Conservation (phyloP, 2,113 vertebrate genomes). For the Corynorhinus townsendii region DNA sequence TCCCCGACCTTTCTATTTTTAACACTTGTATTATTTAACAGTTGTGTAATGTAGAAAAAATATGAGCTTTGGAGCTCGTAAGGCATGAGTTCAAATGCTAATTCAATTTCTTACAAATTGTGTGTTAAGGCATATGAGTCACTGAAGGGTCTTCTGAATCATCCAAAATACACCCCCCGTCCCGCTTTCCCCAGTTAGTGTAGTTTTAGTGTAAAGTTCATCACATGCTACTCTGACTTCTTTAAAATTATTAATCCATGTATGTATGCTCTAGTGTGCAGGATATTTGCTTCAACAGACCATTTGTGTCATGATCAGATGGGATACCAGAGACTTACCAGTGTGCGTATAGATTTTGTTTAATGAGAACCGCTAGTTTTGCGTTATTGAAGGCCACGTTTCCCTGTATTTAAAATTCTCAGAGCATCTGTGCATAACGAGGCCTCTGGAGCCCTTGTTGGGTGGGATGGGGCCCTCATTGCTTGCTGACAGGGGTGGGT, state of each 20-base stretch:
- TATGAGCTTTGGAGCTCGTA: not conserved
- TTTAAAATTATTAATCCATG: not conserved
- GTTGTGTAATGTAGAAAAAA: not conserved
- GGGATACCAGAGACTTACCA: not conserved
- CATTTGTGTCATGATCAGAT: conserved; percentile 8
- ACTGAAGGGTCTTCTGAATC: not conserved
- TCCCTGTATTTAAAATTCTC: not conserved
- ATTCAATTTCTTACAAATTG: conserved; percentile 4
- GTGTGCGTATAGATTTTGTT: not conserved
- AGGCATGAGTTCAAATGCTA: not conserved
- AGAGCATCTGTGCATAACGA: not conserved
- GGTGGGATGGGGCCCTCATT: not conserved
- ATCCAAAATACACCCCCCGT: not conserved
- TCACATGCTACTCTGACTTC: not conserved
- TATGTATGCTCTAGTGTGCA: not conserved
- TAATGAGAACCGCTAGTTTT: not conserved
- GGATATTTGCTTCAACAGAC: conserved; percentile 8
- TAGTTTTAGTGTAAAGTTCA: not conserved
- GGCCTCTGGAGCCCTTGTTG: not conserved
- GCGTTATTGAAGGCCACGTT: not conserved
- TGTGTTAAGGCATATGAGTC: not conserved
- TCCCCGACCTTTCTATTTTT: not conserved
- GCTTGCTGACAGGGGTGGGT: not conserved
- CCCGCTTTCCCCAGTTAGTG: not conserved
- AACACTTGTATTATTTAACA: not conserved